Percentiles rank a stretch among this genome's conserved stretches.
phyloP scores from a whole-genome alignment of 2,797 vertebrate genomes.

The Sebastes vulpes region DNA sequence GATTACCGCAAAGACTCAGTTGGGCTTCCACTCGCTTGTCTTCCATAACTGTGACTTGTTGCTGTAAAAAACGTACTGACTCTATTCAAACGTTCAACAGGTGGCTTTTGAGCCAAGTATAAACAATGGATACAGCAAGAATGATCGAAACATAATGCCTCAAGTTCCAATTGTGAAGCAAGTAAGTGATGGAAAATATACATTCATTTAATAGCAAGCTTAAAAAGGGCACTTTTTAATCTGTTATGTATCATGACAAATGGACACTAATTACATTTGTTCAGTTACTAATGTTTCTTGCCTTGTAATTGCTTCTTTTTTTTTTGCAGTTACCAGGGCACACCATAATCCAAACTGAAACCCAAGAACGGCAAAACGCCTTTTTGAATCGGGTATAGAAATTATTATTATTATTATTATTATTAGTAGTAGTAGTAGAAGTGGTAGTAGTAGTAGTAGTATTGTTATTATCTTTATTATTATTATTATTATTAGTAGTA shows the following conservation, averaged over 20 bases:
- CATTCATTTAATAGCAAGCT: neutral
- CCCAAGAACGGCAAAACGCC: accelerated
- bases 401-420: too few species aligned
- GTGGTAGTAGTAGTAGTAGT: neutral
- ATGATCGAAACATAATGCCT: accelerated
- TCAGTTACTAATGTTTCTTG: neutral
- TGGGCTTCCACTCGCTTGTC: too few species aligned
- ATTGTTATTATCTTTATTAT: too few species aligned
- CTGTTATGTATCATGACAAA: neutral
- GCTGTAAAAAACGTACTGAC: neutral
- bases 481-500: neutral
- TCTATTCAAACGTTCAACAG: constrained; percentile 5
- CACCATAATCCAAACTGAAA: neutral
- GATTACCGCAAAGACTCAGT: too few species aligned
- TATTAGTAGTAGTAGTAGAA: neutral
- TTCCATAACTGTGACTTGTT: neutral
- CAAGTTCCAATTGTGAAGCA: accelerated
- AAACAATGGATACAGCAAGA: accelerated
- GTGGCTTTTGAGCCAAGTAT: neutral
- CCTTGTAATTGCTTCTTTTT: neutral
- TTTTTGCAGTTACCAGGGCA: neutral
- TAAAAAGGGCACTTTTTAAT: neutral
- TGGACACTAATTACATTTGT: neutral
- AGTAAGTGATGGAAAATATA: constrained; percentile 10
- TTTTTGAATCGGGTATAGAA: neutral